Evolutionary conservation across 2,113 vertebrate genomes (phyloP).

Genomic region (Etheostoma cragini): DNA sequence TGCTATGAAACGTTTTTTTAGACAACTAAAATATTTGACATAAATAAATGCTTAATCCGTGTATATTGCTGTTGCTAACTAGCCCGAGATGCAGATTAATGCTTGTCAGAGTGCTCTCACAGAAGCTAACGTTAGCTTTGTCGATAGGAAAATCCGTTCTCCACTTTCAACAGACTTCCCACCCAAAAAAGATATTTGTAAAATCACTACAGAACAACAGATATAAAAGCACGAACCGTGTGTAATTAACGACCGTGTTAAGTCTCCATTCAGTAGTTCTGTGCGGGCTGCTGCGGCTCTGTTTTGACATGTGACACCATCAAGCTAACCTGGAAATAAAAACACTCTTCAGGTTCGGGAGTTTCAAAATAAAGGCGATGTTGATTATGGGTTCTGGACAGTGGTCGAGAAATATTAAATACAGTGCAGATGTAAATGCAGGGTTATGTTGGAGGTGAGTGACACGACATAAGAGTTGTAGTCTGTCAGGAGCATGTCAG

Average conservation of each 20-base stretch:
- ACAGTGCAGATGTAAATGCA: no score
- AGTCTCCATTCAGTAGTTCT: background rate
- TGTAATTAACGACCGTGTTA: rapidly evolving
- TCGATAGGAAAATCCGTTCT: background rate
- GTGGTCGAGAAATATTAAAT: no score
- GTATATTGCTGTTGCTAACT: background rate
- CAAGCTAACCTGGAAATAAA: background rate
- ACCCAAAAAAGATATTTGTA: background rate
- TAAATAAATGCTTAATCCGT: background rate
- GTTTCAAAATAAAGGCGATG: background rate
- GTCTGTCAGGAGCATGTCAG: no score
- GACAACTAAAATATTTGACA: background rate
- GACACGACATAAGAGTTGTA: no score
- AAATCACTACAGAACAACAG: no score
- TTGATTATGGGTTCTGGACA: no score
- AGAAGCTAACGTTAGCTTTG: conserved; percentile 3
- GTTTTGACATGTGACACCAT: conserved; percentile 34
- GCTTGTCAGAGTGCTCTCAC: background rate
- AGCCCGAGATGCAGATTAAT: background rate
- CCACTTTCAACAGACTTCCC: background rate
- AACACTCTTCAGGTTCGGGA: background rate
- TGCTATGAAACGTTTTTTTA: background rate
- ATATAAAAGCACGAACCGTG: background rate
- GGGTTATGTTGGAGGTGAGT: no score
- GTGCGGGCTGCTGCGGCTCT: background rate